Evolutionary conservation across 2,113 vertebrate species (phyloP), one percentile per base, ranked within the genome.

Genomic region (Cyanoramphus novaezelandiae): DNA sequence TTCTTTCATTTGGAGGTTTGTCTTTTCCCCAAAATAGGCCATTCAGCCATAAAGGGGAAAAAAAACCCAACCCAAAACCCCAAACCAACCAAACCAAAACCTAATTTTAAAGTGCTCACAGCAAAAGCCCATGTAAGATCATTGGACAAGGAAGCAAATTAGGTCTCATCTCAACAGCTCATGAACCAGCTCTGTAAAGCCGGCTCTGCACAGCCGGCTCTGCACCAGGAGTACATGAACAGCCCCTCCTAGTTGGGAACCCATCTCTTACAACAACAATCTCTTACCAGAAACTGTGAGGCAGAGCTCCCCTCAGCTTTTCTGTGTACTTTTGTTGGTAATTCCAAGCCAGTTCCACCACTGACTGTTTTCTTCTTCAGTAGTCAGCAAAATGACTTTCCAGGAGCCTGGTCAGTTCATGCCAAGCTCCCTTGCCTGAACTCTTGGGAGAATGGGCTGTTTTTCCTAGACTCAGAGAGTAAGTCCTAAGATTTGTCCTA

Each of bases 161-260:
- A 74, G n/a, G 1, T 7, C 12, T 53, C 31, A 31, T 13, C 31
- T 63, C 31, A 47, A 23, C 0, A 2, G 5, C 14, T 81, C 1
- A 0, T 21, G 31, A 70, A 12, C 14, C 7, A 82, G 11, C 5
- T 78, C 55, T 83, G 49, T 33, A 69, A 60, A 4, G 19, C 67
- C 2, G 5, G 7, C 5, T 44, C 24, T 81, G 53, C n/a, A 5
- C 41, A 4, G 19, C 67, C 2, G 5, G 7, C 5, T 44, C 24
- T 81, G 53, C n/a, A 5, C 41, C 3, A 7, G n/a, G 4, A 74
- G 17, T 3, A 2, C 16, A 27, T 15, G 35, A 80, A 81, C 0
- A 4, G 17, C 21, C 27, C 9, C 39, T 82, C 19, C 31, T 46
- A 31, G 16, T 1, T 62, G 55, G 31, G 80, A 79, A 82, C 6